These are phyloP conservation scores for Drosophila mojavensis DNA, from an alignment of 1,140 invertebrate genomes.

Conservation along the genomic window DNA sequence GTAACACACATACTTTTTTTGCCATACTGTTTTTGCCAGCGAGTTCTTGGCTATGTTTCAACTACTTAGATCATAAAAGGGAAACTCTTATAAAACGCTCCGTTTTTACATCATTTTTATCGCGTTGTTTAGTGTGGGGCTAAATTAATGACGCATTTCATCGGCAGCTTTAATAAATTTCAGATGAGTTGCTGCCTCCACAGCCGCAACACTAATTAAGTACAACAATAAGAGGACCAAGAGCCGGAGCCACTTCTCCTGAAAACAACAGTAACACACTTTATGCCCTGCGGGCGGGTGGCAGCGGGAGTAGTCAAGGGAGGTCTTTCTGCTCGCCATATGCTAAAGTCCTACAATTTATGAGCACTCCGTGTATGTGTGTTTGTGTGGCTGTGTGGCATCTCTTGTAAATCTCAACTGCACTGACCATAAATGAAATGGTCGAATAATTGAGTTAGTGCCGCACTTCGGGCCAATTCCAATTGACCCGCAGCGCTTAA, in stretches of 20 bases:
- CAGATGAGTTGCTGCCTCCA: constrained; percentile 17
- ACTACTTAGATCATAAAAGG: too few species aligned
- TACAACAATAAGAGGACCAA: constrained; percentile 36
- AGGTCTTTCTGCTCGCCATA: constrained; percentile 37
- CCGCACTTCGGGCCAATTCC: constrained; percentile 20
- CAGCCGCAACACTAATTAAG: constrained; percentile 56
- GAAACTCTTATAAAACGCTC: neutral
- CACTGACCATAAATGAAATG: constrained; percentile 61
- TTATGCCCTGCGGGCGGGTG: constrained; percentile 17
- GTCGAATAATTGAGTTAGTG: constrained; percentile 75
- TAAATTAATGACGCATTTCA: constrained; percentile 57
- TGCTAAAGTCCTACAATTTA: constrained; percentile 60
- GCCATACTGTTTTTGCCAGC: too few species aligned
- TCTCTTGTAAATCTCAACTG: constrained; percentile 62
- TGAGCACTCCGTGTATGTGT: constrained; percentile 53
- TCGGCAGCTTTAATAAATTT: constrained; percentile 42
- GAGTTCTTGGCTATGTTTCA: too few species aligned
- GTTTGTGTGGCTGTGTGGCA: constrained; percentile 20
- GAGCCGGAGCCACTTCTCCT: constrained; percentile 7
- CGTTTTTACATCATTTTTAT: constrained; percentile 1
- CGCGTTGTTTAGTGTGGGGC: neutral
- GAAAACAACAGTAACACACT: constrained; percentile 27
- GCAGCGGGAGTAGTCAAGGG: constrained; percentile 16
- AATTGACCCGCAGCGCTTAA: constrained; percentile 54
- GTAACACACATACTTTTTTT: too few species aligned